Evolutionary conservation across 2,888 invertebrate genomes (phyloP).

Genomic region (Spicauda simplicius): DNA sequence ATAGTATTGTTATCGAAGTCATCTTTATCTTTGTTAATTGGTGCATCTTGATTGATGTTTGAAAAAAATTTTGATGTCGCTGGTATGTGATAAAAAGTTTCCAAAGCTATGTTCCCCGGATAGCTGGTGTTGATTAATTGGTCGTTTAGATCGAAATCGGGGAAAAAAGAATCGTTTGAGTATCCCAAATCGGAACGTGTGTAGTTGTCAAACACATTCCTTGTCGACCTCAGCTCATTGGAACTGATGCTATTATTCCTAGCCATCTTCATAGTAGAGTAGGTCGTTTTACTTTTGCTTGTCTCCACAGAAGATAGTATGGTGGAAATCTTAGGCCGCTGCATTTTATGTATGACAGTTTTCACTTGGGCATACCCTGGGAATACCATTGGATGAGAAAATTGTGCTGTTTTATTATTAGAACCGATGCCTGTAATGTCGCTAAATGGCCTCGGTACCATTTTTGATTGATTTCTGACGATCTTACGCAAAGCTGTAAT

Average conservation of each 20-base stretch:
- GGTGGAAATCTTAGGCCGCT: constrained; percentile 61
- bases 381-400: constrained; percentile 48
- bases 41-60: constrained; percentile 50
- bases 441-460: constrained; percentile 73
- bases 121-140: constrained; percentile 41
- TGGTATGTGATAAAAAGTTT: constrained; percentile 54
- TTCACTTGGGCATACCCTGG: constrained; percentile 56
- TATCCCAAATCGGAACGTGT: constrained; percentile 38
- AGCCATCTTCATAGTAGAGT: constrained; percentile 50
- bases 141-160: constrained; percentile 38
- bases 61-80: constrained; percentile 59
- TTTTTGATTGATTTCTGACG: constrained; percentile 73
- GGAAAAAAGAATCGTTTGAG: constrained; percentile 43
- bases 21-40: constrained; percentile 50
- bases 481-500: constrained; percentile 75
- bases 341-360: constrained; percentile 55
- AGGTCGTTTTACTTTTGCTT: constrained; percentile 50
- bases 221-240: constrained; percentile 54
- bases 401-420: constrained; percentile 38
- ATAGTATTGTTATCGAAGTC: constrained; percentile 29
- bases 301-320: constrained; percentile 57
- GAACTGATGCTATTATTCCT: constrained; percentile 45
- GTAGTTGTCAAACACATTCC: constrained; percentile 52
- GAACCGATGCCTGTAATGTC: constrained; percentile 46
- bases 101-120: constrained; percentile 46